These are phyloP conservation scores for Mayetiola destructor DNA, from an alignment of 2,888 invertebrate genomes.

Conservation along the genomic window DNA sequence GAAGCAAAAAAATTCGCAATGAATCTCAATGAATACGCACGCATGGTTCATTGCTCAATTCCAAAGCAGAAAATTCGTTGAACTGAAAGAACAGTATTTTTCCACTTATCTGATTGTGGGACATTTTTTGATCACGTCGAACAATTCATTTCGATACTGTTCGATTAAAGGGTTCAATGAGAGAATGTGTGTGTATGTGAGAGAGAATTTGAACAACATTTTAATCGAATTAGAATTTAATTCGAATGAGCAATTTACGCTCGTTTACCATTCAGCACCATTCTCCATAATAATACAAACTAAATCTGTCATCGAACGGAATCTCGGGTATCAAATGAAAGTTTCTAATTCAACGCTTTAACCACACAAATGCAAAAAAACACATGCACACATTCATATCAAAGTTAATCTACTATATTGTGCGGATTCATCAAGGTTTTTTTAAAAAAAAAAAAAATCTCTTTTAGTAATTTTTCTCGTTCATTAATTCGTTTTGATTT, in stretches of 20 bases:
- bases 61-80: conserved; percentile 8
- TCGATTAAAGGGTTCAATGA: too few relatives aligned
- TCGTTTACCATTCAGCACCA: conserved; percentile 1
- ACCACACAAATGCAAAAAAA: too few relatives aligned
- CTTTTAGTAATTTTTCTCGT: too few relatives aligned
- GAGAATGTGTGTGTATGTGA: background rate
- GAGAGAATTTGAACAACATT: background rate
- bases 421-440: too few relatives aligned
- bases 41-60: background rate
- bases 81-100: conserved; percentile 3
- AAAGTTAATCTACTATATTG: too few relatives aligned
- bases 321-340: too few relatives aligned
- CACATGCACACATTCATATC: too few relatives aligned
- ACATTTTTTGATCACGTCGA: too few relatives aligned
- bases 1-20: background rate
- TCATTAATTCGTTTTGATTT: too few relatives aligned
- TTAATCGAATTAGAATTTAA: conserved; percentile 1
- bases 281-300: background rate
- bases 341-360: too few relatives aligned
- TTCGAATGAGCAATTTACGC: conserved; percentile 1
- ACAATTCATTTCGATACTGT: too few relatives aligned
- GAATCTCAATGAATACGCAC: background rate
- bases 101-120: background rate
- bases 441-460: too few relatives aligned
- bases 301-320: background rate